Base-by-base conservation (phyloP, 2,113 vertebrate species). In the Sardina pilchardus region DNA sequence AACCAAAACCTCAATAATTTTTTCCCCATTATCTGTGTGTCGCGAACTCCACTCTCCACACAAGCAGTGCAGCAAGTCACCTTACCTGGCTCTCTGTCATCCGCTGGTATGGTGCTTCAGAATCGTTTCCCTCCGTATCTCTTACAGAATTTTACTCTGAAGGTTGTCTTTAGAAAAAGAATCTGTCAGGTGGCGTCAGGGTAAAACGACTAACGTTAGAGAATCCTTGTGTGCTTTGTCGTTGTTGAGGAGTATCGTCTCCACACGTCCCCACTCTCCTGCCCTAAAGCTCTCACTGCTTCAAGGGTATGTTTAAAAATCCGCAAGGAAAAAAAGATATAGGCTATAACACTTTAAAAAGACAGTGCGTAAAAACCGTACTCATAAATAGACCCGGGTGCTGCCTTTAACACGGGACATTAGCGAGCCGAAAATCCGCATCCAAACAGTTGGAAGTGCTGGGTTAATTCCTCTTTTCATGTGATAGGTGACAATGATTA, bases 361-460 rank as follows among this genome's bases (percentile, higher is more conserved):
- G 34, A 78, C 34, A 78, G 71, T 39, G 71, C 71, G 10, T 36
- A 78, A 78, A 71, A 36, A 39, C 16, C 12, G 71, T 78, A 78
- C 34, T 53, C 53, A 26, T 47, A 63, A 30, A 16, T 86, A 85
- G 26, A 85, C 84, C 85, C 83, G 83, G 82, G 8, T 50, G 67
- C 82, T 8, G 39, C 85, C 83, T 30, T 42, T 24, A 88, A 85
- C 36, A 84, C 24, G 88, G 83, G 71, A 56, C 89, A 63, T 83
- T 48, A 83, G 71, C 47, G 71, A 82, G 47, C 83, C 75, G 48
- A 92, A 89, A 63, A 90, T 90, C 89, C 91, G 91, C 91, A 88
- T 93, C 83, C 87, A 53, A 89, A 88, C 84, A 91, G 89, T 92
- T 89, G 85, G 82, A 89, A 83, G 90, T 86, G 67, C 88, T 89